phyloP scores from a whole-genome alignment of 2,888 invertebrate species.

The Pinctada fucata region DNA sequence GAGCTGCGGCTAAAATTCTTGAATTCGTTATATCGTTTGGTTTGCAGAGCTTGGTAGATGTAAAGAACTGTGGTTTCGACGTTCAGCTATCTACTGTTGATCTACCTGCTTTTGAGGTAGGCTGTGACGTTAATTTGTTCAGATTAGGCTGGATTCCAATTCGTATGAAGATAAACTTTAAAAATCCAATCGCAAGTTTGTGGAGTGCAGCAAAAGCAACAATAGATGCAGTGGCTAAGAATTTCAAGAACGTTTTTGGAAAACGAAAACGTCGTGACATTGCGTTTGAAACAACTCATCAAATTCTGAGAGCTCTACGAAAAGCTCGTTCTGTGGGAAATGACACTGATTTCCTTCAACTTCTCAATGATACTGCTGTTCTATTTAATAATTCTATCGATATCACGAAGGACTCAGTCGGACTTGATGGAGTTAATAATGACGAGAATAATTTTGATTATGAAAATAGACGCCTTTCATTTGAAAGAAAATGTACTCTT shows the following conservation, averaged over 20 bases:
- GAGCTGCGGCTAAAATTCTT: constrained; percentile 34
- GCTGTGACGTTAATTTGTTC: constrained; percentile 44
- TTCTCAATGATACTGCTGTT: background rate
- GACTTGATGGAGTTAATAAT: too few relatives aligned
- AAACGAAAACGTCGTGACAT: constrained; percentile 9
- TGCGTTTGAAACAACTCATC: background rate
- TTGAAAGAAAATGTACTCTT: background rate
- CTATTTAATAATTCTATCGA: background rate
- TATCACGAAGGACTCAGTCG: background rate
- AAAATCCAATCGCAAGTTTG: background rate
- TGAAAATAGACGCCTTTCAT: background rate
- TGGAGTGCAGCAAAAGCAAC: constrained; percentile 2
- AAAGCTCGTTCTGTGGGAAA: background rate
- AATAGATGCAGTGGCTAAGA: background rate
- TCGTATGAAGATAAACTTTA: background rate
- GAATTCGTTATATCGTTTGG: constrained; percentile 42
- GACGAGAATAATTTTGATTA: background rate
- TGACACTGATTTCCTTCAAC: background rate
- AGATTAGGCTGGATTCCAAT: constrained; percentile 7
- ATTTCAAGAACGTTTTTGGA: background rate
- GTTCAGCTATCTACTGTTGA: constrained; percentile 27
- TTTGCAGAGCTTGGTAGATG: constrained; percentile 38
- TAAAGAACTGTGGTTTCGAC: constrained; percentile 46
- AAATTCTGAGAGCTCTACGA: background rate
- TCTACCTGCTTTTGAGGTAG: constrained; percentile 18